A percentile compares a stretch with the other conserved stretches of the same genome.
phyloP scores from a whole-genome alignment of 2,113 vertebrate species.

The Eleginops maclovinus region DNA sequence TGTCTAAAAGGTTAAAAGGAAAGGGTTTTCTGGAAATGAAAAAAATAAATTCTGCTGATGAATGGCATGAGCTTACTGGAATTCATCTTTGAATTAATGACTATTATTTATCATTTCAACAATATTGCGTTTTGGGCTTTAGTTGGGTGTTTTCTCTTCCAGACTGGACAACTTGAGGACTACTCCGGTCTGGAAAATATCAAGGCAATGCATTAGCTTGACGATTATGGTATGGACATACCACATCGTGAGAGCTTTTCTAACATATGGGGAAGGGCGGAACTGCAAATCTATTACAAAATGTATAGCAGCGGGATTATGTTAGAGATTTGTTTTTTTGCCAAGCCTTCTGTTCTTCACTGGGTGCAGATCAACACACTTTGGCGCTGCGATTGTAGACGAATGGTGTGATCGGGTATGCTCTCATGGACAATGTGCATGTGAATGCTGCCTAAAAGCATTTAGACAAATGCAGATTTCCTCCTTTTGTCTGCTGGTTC shows the following conservation, averaged over 20 bases:
- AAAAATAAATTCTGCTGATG: conserved; percentile 76
- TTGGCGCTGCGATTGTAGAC: conserved; percentile 39
- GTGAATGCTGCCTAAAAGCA: conserved; percentile 63
- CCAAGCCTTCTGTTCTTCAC: conserved; percentile 45
- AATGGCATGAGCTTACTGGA: conserved; percentile 72
- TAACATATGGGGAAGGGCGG: conserved; percentile 4
- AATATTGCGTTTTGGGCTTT: conserved; percentile 31
- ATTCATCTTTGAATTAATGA: conserved; percentile 77
- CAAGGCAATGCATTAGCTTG: conserved; percentile 41
- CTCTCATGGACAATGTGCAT: conserved; percentile 37
- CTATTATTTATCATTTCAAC: conserved; percentile 78
- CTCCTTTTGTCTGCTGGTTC: conserved; percentile 61
- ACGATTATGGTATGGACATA: conserved; percentile 27
- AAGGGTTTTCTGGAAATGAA: conserved; percentile 74
- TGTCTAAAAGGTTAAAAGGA: conserved; percentile 82
- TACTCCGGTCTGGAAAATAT: conserved; percentile 60
- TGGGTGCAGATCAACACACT: conserved; percentile 50
- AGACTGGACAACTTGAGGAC: conserved; percentile 37
- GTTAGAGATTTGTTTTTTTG: conserved; percentile 34
- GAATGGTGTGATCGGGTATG: conserved; percentile 39
- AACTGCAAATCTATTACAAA: conserved; percentile 24
- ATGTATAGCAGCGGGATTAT: conserved; percentile 40
- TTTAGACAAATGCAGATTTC: conserved; percentile 62
- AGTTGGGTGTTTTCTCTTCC: conserved; percentile 34
- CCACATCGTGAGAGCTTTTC: conserved; percentile 9